Conservation (phyloP, 2,113 vertebrate genomes). For the Callaeas wilsoni region DNA sequence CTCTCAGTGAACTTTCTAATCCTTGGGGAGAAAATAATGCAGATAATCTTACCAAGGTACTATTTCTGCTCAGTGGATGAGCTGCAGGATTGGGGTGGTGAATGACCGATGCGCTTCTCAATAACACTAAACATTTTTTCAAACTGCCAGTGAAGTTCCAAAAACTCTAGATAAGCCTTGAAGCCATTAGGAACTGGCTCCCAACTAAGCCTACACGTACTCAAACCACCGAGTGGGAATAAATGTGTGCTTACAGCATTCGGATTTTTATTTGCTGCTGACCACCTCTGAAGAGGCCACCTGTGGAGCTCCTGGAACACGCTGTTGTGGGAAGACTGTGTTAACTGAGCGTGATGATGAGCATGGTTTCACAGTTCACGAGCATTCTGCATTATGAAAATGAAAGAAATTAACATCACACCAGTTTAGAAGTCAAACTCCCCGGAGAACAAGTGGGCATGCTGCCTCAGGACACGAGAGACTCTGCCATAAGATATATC, state of each 20-base stretch:
- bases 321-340: background rate
- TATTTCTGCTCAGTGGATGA: background rate
- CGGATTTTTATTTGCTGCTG: background rate
- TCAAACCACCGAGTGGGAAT: background rate
- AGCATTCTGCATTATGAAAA: background rate
- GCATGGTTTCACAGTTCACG: background rate
- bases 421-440: background rate
- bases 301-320: background rate
- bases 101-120: background rate
- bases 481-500: background rate
- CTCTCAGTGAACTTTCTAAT: background rate
- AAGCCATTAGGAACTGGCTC: background rate
- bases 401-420: background rate
- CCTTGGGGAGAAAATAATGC: background rate
- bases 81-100: background rate
- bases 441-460: background rate
- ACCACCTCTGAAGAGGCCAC: accelerated
- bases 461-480: background rate
- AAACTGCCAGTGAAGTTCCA: background rate
- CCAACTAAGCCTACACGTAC: background rate
- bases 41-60: background rate
- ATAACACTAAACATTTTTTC: background rate
- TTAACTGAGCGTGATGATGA: background rate
- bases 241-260: background rate
- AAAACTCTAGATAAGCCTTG: background rate